Conservation (phyloP, 2,797 vertebrate genomes). For the Hoplostethus atlanticus region DNA sequence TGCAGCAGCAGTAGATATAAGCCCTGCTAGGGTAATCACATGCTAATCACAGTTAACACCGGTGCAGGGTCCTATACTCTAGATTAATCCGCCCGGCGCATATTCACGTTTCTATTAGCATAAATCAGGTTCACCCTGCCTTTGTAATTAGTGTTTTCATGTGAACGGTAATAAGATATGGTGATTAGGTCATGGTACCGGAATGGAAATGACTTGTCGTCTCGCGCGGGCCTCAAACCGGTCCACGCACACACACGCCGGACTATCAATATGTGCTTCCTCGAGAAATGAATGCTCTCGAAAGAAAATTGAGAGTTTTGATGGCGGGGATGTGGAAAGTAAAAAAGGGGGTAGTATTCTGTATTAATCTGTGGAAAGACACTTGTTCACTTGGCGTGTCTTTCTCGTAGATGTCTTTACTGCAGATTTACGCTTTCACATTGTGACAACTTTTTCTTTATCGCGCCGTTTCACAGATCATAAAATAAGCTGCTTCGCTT, state of each 20-base stretch:
- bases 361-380: conserved; percentile 51
- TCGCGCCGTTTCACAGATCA: conserved; percentile 21
- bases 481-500: conserved; percentile 5
- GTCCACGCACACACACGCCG: conserved; percentile 54
- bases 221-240: conserved; percentile 74
- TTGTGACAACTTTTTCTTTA: neutral
- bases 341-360: conserved; percentile 49
- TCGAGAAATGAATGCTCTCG: conserved; percentile 74
- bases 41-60: conserved; percentile 86
- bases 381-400: neutral
- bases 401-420: neutral
- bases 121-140: conserved; percentile 85
- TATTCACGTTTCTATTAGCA: conserved; percentile 86
- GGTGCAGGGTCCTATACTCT: conserved; percentile 82
- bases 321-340: conserved; percentile 55
- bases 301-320: conserved; percentile 73
- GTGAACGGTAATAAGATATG: conserved; percentile 86
- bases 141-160: conserved; percentile 86
- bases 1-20: conserved; percentile 70
- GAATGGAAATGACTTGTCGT: conserved; percentile 82
- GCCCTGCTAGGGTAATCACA: conserved; percentile 84
- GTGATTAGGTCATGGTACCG: conserved; percentile 84
- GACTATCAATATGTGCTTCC: conserved; percentile 78
- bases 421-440: neutral
- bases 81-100: conserved; percentile 84